Evolutionary conservation across 2,113 vertebrate species (phyloP).

Genomic region (Atlantisia rogersi): DNA sequence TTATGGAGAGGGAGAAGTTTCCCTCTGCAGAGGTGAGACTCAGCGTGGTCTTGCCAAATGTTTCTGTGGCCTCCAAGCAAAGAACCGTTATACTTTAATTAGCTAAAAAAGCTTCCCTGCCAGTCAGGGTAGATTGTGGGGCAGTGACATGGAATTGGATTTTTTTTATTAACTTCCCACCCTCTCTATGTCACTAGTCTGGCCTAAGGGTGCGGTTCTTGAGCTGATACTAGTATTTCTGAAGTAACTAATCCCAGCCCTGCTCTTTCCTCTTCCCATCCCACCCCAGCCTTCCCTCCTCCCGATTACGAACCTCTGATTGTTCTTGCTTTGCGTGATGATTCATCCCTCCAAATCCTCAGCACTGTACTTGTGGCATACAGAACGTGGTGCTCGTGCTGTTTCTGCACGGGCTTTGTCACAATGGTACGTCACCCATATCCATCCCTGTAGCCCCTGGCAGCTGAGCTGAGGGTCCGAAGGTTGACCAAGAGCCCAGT

Average conservation of each 20-base stretch:
- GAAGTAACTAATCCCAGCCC: neutral
- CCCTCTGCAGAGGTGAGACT: neutral
- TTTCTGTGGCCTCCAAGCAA: neutral
- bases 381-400: neutral
- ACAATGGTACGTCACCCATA: accelerated
- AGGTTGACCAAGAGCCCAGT: accelerated
- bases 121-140: neutral
- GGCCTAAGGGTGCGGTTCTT: neutral
- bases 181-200: accelerated
- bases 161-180: neutral
- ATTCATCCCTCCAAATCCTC: neutral
- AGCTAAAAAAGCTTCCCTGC: neutral
- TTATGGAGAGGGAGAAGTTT: neutral
- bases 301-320: accelerated
- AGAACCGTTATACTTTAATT: neutral
- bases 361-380: neutral
- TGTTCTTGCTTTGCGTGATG: neutral
- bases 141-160: accelerated
- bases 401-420: neutral
- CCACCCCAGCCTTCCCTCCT: neutral
- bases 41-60: neutral
- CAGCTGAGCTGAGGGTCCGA: neutral
- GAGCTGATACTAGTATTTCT: neutral
- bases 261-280: neutral
- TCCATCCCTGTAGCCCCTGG: neutral